Base-by-base conservation (phyloP, 2,113 vertebrate species). In the Elephantulus edwardii region DNA sequence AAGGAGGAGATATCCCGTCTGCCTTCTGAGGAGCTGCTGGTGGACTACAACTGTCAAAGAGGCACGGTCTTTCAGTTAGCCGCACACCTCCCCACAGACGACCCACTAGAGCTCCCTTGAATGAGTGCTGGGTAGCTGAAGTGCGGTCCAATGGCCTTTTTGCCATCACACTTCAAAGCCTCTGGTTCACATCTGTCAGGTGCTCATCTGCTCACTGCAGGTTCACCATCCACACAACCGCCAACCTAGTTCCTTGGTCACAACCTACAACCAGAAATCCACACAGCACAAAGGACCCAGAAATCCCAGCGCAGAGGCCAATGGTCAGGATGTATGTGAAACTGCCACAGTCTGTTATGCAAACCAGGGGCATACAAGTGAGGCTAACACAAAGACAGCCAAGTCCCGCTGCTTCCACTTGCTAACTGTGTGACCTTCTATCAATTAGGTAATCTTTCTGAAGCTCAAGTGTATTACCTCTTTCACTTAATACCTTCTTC, bases 321-420 rank as follows among this genome's bases (percentile, higher is more conserved):
- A 1, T 10, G 28, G 0, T 14, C 1, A 8, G 42, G 28, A 52
- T 38, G 20, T 52, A n/a, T 52, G 1, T 8, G 44, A 19, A 14
- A n/a, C 48, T 5, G 30, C 48, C 7, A 28, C 13, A 2, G 8
- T 48, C 56, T 12, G 1, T n/a, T 80, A 50, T 48, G 14, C 14
- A 85, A 60, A 50, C 35, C 10, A 0, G 11, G 5, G 33, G 48
- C 9, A 1, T 20, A 2, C n/a, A 8, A 24, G 28, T 26, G 77
- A 58, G n/a, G 52, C 54, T 3, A 42, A 30, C 58, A 16, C 22
- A 50, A 66, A 22, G 33, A 60, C 70, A 40, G 46, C 22, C n/a
- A 28, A 64, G 33, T 17, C 20, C n/a, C 60, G 20, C n/a, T 79
- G 66, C 48, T 40, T 38, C 46, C 30, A n/a, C 2, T 33, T 50